Conservation (phyloP, 2,113 vertebrate genomes). For the Platycercus adscitus region DNA sequence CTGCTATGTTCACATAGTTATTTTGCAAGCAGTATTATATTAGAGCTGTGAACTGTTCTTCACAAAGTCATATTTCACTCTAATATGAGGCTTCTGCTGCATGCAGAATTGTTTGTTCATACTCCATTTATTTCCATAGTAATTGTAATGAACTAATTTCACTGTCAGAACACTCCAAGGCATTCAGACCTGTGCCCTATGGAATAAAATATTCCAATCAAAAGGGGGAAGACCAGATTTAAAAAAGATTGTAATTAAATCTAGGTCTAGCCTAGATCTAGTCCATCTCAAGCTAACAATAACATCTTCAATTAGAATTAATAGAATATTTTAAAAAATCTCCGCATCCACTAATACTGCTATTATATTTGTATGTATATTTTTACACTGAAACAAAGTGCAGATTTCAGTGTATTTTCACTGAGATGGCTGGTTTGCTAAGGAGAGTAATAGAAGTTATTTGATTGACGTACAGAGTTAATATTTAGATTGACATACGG, state of each 20-base stretch:
- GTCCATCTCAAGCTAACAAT: neutral
- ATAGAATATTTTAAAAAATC: neutral
- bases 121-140: slow-evolving; percentile 11
- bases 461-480: neutral
- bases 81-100: neutral
- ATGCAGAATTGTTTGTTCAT: slow-evolving; percentile 16
- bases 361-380: neutral
- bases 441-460: neutral
- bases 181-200: neutral
- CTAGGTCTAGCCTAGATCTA: neutral
- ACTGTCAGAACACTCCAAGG: neutral
- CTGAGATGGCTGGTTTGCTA: neutral
- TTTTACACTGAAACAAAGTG: neutral
- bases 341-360: neutral
- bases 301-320: neutral
- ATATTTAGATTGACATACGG: too few relatives aligned
- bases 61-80: slow-evolving; percentile 9
- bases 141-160: slow-evolving; percentile 1
- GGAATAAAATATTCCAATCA: neutral
- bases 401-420: neutral
- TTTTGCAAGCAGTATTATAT: neutral
- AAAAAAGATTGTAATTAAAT: neutral
- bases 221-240: neutral
- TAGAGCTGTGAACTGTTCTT: slow-evolving; percentile 5
- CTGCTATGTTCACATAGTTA: neutral